These are phyloP conservation scores for Patiria pectinifera DNA, from an alignment of 53 echinoderm and acorn worm genomes.

Conservation along the genomic window DNA sequence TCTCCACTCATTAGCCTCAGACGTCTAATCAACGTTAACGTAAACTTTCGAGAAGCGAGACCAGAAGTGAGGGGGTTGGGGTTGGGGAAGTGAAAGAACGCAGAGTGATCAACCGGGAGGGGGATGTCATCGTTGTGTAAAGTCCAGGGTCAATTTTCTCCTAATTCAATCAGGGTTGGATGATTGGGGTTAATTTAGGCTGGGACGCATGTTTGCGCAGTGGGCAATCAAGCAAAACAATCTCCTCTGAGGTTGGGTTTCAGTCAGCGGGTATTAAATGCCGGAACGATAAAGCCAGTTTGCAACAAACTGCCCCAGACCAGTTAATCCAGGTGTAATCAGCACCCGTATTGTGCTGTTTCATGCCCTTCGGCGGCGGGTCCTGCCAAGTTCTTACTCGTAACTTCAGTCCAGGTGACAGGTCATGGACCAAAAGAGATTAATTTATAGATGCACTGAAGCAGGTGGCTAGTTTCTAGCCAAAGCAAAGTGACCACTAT, in stretches of 20 bases:
- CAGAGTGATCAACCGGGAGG: too few species aligned
- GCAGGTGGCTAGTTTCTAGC: neutral
- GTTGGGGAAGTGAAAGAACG: neutral
- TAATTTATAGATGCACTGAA: neutral
- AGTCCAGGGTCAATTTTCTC: neutral
- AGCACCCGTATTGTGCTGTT: neutral
- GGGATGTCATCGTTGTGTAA: constrained; percentile 22
- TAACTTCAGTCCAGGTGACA: neutral
- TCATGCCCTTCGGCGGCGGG: neutral
- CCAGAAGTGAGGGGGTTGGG: neutral
- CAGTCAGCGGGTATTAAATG: constrained; percentile 2
- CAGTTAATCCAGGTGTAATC: constrained; percentile 3
- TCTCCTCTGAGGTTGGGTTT: neutral
- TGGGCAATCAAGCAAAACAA: constrained; percentile 11
- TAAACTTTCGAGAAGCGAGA: constrained; percentile 15
- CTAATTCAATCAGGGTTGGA: constrained; percentile 26
- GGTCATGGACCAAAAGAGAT: neutral
- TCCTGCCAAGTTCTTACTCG: neutral
- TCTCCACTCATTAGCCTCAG: constrained; percentile 56
- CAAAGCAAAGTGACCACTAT: neutral
- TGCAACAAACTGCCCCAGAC: neutral
- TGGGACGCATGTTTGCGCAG: constrained; percentile 9
- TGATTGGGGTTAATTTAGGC: constrained; percentile 15
- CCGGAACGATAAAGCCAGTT: neutral
- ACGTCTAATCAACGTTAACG: constrained; percentile 21